A percentile compares a stretch with the other conserved stretches of the same genome.
phyloP scores from a whole-genome alignment of 2,888 invertebrate genomes.

The Diaphora mendica region DNA sequence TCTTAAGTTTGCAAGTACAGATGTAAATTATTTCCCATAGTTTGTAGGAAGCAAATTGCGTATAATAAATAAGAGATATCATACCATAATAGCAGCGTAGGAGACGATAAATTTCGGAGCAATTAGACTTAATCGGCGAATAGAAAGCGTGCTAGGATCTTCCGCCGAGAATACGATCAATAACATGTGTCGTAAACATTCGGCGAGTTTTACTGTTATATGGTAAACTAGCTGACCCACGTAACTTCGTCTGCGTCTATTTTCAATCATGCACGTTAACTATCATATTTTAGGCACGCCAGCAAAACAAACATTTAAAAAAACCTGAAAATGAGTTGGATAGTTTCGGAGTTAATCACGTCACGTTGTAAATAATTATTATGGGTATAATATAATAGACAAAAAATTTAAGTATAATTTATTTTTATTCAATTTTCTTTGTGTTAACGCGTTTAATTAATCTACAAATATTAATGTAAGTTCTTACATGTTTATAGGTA shows the following conservation, averaged over 20 bases:
- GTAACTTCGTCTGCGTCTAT: too few relatives aligned
- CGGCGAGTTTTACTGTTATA: constrained; percentile 11
- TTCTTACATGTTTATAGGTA: too few relatives aligned
- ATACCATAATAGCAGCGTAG: constrained; percentile 65
- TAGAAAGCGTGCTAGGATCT: constrained; percentile 76
- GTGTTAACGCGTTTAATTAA: too few relatives aligned
- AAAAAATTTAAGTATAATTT: background rate
- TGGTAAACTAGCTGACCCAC: background rate
- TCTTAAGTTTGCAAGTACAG: background rate
- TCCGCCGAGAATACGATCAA: constrained; percentile 71
- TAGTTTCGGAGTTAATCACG: too few relatives aligned
- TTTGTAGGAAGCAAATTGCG: constrained; percentile 36
- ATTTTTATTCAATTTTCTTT: too few relatives aligned
- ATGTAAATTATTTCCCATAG: constrained; percentile 17
- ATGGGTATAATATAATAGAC: too few relatives aligned
- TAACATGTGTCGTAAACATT: constrained; percentile 65
- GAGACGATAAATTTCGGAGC: constrained; percentile 78
- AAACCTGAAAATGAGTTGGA: too few relatives aligned
- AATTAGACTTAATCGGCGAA: constrained; percentile 82
- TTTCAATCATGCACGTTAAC: too few relatives aligned
- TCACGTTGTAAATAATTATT: too few relatives aligned
- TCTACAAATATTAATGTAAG: too few relatives aligned
- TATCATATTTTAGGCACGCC: too few relatives aligned
- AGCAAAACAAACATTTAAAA: too few relatives aligned
- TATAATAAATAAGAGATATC: constrained; percentile 49